Base-by-base conservation (phyloP, 2,113 vertebrate species). In the Tragulus kanchil region DNA sequence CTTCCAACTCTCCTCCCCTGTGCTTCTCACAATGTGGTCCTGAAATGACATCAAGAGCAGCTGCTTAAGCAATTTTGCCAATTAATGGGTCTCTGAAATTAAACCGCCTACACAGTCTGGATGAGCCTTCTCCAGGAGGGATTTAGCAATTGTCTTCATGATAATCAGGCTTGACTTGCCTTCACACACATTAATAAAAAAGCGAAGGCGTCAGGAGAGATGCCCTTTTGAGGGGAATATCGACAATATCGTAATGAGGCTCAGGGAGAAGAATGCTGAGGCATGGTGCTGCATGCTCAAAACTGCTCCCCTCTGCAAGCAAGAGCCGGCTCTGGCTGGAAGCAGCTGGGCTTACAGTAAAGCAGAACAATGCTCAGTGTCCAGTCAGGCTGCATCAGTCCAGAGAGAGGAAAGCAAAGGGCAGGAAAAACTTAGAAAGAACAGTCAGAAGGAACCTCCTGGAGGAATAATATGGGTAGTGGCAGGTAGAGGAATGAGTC, bases 31-130 rank as follows among this genome's bases (percentile, higher is more conserved):
- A 98, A 97, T 98, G 97, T 98, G 98, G 98, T 98, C 98, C 98
- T 98, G 98, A 99, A 98, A 98, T 98, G 98, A 98, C 98, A 98
- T 92, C 69, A 96, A 98, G 98, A 98, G 97, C 98, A 98, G 98
- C 98, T 98, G 98, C 98, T 98, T 98, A 98, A 98, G 98, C 98
- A 98, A 98, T 98, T 98, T 98, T 98, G 98, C 98, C 98, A 98
- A 98, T 98, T 99, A 99, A 99, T 98, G 98, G 98, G 98, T 98
- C 98, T 98, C 98, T 98, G 98, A 99, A 98, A 99, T 98, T 98
- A 99, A 98, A 98, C 98, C 98, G 96, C 98, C 98, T 98, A 98
- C 98, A 90, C 98, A 98, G 98, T 98, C 98, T 98, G 98, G 98
- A 97, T 98, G 98, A 98, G 98, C 97, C 98, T 98, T 98, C 98